Evolutionary conservation across 1,140 invertebrate genomes (phyloP).

Genomic region (Ladona fulva): DNA sequence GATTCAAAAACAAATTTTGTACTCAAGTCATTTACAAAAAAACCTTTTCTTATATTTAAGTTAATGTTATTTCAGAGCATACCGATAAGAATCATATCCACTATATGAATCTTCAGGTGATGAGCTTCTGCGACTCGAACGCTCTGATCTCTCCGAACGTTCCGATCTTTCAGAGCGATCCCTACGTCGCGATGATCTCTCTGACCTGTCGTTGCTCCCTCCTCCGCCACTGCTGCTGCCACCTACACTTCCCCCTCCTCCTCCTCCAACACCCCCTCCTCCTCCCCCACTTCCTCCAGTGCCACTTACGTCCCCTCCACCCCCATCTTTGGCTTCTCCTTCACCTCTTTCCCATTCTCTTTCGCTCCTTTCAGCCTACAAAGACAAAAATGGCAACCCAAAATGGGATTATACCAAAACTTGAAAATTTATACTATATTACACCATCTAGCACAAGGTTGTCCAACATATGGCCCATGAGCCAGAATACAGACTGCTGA

Average conservation of each 20-base stretch:
- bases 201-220: background rate
- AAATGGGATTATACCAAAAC: too few relatives aligned
- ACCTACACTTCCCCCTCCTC: background rate
- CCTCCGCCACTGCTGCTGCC: background rate
- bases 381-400: too few relatives aligned
- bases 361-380: conserved; percentile 18
- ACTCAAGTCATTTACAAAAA: too few relatives aligned
- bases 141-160: conserved; percentile 27
- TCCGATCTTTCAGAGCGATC: conserved; percentile 26
- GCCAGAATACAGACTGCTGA: too few relatives aligned
- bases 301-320: conserved; percentile 13
- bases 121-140: conserved; percentile 29
- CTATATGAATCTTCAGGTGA: conserved; percentile 30
- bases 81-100: conserved; percentile 24
- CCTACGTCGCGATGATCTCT: conserved; percentile 10
- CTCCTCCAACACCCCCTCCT: background rate
- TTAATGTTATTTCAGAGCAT: background rate
- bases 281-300: background rate
- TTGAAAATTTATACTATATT: too few relatives aligned
- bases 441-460: too few relatives aligned
- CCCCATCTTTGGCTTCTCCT: conserved; percentile 16
- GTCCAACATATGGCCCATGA: too few relatives aligned
- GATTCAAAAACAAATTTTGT: too few relatives aligned
- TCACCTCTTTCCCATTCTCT: conserved; percentile 20
- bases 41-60: too few relatives aligned